A percentile compares a stretch with the other conserved stretches of the same genome.
phyloP scores from a whole-genome alignment of 2,888 invertebrate genomes.

The Rhorus exstirpatorius region DNA sequence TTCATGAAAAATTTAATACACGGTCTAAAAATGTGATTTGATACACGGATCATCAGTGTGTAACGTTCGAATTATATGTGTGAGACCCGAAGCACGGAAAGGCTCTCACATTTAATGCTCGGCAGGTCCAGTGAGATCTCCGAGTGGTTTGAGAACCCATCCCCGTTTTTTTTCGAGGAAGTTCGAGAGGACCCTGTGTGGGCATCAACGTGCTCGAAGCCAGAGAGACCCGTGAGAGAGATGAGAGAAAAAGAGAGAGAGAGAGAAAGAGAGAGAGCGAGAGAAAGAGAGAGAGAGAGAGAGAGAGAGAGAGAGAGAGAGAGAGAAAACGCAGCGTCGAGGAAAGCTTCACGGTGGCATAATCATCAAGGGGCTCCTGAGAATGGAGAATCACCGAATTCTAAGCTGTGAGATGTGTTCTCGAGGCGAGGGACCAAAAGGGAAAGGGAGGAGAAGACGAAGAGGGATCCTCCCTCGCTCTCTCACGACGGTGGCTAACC shows the following conservation, averaged over 20 bases:
- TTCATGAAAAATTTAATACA: not conserved
- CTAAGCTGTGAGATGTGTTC: constrained; percentile 54
- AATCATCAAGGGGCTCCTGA: constrained; percentile 55
- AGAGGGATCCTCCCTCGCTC: constrained; percentile 57
- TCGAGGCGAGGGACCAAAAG: constrained; percentile 24
- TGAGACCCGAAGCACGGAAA: constrained; percentile 16
- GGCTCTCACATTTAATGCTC: constrained; percentile 26
- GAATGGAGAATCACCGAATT: constrained; percentile 54
- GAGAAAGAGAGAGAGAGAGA: constrained; percentile 48
- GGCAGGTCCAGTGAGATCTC: constrained; percentile 42
- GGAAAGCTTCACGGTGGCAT: constrained; percentile 57
- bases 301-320: constrained; percentile 27
- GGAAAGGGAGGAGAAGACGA: constrained; percentile 18
- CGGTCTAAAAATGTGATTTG: not conserved
- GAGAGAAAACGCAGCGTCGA: constrained; percentile 44
- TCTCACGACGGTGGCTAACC: constrained; percentile 65
- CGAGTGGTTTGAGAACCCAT: constrained; percentile 8
- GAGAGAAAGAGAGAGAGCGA: constrained; percentile 45
- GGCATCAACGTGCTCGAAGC: constrained; percentile 57
- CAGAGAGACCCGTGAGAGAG: constrained; percentile 38
- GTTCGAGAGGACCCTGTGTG: constrained; percentile 55
- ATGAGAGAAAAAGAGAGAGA: constrained; percentile 30
- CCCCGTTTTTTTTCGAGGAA: constrained; percentile 47
- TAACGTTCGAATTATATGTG: not conserved
- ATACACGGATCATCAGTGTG: constrained; percentile 4